Evolutionary conservation across 2,888 invertebrate species (phyloP), one percentile per base, ranked within the genome.

Genomic region (Frankliniella fusca): DNA sequence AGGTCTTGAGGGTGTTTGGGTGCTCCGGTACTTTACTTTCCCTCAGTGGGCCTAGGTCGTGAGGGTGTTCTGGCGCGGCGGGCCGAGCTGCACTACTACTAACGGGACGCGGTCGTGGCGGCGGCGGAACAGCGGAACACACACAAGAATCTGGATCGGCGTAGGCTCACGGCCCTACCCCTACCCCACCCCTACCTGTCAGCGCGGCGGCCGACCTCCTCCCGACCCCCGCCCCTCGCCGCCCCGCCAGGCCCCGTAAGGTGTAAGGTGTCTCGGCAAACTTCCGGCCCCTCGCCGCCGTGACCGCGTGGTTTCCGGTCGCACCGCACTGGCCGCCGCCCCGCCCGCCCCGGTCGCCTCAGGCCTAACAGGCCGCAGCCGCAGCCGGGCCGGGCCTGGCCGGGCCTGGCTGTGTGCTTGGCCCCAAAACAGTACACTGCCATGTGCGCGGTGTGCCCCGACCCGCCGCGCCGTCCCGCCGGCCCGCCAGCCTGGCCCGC

Each of bases 191-290:
- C 38, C 38, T 38, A 38, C 38, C 38, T 5, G 38, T 38, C 38
- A 38, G 38, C 38, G 38, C 38, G 38, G 38, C 38, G 38, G 38
- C 38, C 38, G 38, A 38, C 38, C 38, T n/a, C n/a, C n/a, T n/a
- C n/a, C 38, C 38, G 5, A 38, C 38, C 38, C 38, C 38, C 38
- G 38, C 38, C 38, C 38, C 38, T 2, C 38, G 3, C 2, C 38
- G 61, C 15, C 61, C 15, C 61, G 61, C 15, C 61, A 61, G 61
- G 38, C 38, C 38, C 38, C 38, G 38, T 38, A 38, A 38, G 20
- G 54, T 27, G 70, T 76, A 76, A 76, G 70, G 70, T 76, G 70
- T 76, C 70, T 76, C 70, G 70, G 70, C 27, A 76, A 76, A 76
- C 70, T 76, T 76, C 70, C 70, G 70, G 70, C 70, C 23, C n/a